Evolutionary conservation across 1,140 invertebrate species (phyloP).

Genomic region (Samia ricini): DNA sequence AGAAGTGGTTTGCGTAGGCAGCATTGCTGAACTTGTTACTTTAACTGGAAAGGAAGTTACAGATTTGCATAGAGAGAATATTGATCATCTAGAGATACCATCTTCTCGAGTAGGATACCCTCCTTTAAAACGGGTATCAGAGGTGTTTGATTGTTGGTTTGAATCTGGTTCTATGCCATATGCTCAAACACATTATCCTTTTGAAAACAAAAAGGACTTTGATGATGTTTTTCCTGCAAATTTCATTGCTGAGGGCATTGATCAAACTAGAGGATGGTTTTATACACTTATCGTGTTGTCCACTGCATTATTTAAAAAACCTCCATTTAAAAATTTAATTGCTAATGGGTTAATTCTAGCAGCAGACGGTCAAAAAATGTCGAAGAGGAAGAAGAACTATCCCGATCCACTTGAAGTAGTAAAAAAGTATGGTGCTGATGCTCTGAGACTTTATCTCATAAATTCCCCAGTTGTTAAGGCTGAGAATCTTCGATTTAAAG

Average conservation of each 20-base stretch:
- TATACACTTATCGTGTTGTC: conserved; percentile 98
- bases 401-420: conserved; percentile 97
- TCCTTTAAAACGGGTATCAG: conserved; percentile 89
- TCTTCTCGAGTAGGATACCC: conserved; percentile 90
- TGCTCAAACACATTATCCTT: conserved; percentile 98
- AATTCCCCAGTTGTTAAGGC: conserved; percentile 99
- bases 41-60: conserved; percentile 89
- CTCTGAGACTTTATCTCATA: conserved; percentile 96
- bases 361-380: conserved; percentile 99
- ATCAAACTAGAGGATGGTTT: conserved; percentile 99
- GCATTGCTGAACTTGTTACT: conserved; percentile 93
- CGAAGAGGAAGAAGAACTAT: conserved; percentile 99
- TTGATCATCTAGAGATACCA: conserved; percentile 97
- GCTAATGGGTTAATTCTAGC: conserved; percentile 97
- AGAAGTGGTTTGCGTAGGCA: conserved; percentile 96
- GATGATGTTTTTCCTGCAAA: conserved; percentile 98
- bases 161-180: conserved; percentile 99
- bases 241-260: conserved; percentile 99
- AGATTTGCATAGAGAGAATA: conserved; percentile 96
- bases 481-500: conserved; percentile 97
- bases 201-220: conserved; percentile 95
- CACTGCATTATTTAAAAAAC: conserved; percentile 96
- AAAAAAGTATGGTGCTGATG: conserved; percentile 97
- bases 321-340: conserved; percentile 99
- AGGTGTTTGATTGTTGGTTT: conserved; percentile 99